These are phyloP conservation scores for Dallia pectoralis DNA, from an alignment of 2,797 vertebrate genomes.

Conservation along the genomic window DNA sequence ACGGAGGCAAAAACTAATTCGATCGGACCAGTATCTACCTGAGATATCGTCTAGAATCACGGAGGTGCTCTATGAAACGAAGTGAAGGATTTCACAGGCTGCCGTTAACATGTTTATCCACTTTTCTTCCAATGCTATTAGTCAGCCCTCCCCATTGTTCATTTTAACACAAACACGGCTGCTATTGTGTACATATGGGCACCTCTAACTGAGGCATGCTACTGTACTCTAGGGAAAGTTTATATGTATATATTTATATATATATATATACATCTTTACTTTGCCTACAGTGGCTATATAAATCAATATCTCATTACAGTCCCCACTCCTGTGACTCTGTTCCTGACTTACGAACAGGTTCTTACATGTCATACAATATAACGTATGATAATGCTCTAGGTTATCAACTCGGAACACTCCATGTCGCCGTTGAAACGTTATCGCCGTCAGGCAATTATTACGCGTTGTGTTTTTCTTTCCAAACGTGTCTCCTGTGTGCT, in stretches of 20 bases:
- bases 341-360: background rate
- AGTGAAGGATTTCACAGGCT: background rate
- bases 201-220: background rate
- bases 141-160: background rate
- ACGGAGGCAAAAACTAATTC: constrained; percentile 2
- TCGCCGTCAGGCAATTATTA: background rate
- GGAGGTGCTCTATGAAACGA: background rate
- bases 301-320: constrained; percentile 41
- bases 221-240: constrained; percentile 4
- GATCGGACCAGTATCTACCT: background rate
- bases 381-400: background rate
- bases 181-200: background rate
- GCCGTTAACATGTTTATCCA: background rate
- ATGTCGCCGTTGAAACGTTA: background rate
- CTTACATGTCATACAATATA: background rate
- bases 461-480: background rate
- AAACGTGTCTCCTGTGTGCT: background rate
- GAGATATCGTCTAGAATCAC: background rate
- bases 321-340: background rate
- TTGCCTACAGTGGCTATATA: constrained; percentile 12
- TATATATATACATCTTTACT: constrained; percentile 8
- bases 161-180: background rate
- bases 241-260: too few relatives aligned
- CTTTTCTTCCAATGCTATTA: background rate
- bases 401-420: background rate